Evolutionary conservation across 2,797 vertebrate species (phyloP).

Genomic region (Microctenopoma steveboyesi): DNA sequence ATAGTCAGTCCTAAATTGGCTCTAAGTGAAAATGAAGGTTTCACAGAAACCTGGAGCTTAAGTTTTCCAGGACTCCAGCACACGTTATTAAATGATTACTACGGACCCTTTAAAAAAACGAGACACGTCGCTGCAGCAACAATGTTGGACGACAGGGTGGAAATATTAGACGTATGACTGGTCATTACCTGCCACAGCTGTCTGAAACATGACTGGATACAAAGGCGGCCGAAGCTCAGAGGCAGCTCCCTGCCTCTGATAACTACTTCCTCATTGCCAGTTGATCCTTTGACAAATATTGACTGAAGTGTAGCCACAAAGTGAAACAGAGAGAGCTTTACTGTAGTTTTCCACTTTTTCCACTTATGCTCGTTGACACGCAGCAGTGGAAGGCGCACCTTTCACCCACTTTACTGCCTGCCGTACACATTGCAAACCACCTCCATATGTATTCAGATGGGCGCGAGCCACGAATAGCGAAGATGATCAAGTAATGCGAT

Average conservation of each 20-base stretch:
- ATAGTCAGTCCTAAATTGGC: constrained; percentile 43
- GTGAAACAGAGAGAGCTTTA: constrained; percentile 6
- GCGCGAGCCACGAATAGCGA: neutral
- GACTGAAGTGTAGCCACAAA: constrained; percentile 22
- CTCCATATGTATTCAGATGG: neutral
- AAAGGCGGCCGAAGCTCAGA: constrained; percentile 7
- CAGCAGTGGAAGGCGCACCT: neutral
- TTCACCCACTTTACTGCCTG: neutral
- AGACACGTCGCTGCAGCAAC: constrained; percentile 11
- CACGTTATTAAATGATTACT: constrained; percentile 48
- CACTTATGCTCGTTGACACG: neutral
- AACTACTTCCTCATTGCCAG: constrained; percentile 37
- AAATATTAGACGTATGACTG: neutral
- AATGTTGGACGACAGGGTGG: neutral
- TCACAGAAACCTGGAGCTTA: constrained; percentile 38
- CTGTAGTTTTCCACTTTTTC: neutral
- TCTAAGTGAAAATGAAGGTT: constrained; percentile 46
- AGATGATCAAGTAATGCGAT: neutral
- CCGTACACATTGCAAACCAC: neutral
- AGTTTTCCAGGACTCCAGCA: constrained; percentile 28
- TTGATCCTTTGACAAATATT: constrained; percentile 57
- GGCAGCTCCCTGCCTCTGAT: neutral
- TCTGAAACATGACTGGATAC: constrained; percentile 1
- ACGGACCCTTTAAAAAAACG: constrained; percentile 20
- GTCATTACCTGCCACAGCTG: neutral